phyloP scores from a whole-genome alignment of 2,888 invertebrate genomes.

The Drosophila histrio region DNA sequence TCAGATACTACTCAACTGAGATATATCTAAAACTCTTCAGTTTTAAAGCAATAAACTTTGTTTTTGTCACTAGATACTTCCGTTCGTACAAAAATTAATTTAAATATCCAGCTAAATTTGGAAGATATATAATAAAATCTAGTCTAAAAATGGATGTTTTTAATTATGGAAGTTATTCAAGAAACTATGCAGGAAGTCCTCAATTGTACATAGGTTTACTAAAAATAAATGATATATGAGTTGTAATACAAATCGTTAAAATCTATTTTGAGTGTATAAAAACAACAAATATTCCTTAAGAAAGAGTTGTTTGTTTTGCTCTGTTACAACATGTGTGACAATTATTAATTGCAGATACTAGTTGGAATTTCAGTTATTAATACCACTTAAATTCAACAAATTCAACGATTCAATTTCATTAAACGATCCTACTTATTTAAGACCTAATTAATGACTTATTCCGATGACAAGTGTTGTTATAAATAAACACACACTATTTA shows the following conservation, averaged over 20 bases:
- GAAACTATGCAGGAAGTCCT: not conserved
- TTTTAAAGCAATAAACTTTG: not conserved
- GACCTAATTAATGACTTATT: constrained; percentile 22
- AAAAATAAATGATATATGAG: not conserved
- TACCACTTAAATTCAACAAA: not conserved
- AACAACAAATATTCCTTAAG: not conserved
- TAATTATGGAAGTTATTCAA: not conserved
- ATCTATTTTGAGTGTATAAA: not conserved
- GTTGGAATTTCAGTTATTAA: not conserved
- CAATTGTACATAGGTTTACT: not conserved
- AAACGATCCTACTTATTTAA: not conserved
- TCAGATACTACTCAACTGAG: too few species aligned
- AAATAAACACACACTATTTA: constrained; percentile 11
- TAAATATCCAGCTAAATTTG: not conserved
- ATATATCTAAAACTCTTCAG: too few species aligned
- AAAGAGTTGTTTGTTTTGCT: not conserved
- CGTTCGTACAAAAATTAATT: not conserved
- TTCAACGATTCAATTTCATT: not conserved
- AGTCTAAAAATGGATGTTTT: not conserved
- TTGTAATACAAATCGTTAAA: too few species aligned
- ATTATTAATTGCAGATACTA: not conserved
- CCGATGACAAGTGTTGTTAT: constrained; percentile 1
- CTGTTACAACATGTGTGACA: not conserved
- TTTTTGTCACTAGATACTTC: not conserved
- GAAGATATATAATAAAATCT: not conserved